Base-by-base conservation (phyloP, 2,797 vertebrate species). In the Trichosurus vulpecula region DNA sequence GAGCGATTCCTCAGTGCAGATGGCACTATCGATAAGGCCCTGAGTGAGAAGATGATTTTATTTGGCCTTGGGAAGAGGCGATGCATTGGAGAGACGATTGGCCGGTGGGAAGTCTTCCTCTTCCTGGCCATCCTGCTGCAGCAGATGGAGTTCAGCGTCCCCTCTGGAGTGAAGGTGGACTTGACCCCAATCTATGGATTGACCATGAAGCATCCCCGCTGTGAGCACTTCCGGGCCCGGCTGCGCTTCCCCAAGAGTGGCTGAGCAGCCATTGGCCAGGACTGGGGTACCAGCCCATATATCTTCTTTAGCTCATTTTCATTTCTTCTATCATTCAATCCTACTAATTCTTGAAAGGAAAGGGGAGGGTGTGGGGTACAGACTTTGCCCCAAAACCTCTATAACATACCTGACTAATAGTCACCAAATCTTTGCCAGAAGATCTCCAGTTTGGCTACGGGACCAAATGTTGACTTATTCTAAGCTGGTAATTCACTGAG, bases 11-110 rank as follows among this genome's bases (percentile, higher is more conserved):
- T 99, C 92, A 99, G 74, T 0, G 96, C 97, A 0, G 98, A 99
- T 0, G 98, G 99, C 61, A 98, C 97, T 54, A 4, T 99, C 81
- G 99, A 99, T 98, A 99, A 98, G 97, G 9, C 51, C 0, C 97
- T 99, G 0, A 98, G 98, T 0, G 99, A 99, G 97, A 99, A 99
- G 96, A 98, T 99, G 91, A 25, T 99, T 96, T 0, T 97, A 0
- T 99, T 99, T 0, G 98, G 99, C 57, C 10, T 99, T 98, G 99
- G 99, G 52, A 99, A 99, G 97, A 98, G 99, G 25, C 99, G 97
- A 30, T 99, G 99, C 98, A 98, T 99, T 0, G 99, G 99, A 0
- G 99, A 99, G 96, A 92, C 96, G 51, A 99, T 99, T 0, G 99
- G 98, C 52, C 98, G 98, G 35, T 98, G 98, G 52, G 98, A 99